Conservation (phyloP, 2,797 vertebrate genomes). For the Sternotherus odoratus region DNA sequence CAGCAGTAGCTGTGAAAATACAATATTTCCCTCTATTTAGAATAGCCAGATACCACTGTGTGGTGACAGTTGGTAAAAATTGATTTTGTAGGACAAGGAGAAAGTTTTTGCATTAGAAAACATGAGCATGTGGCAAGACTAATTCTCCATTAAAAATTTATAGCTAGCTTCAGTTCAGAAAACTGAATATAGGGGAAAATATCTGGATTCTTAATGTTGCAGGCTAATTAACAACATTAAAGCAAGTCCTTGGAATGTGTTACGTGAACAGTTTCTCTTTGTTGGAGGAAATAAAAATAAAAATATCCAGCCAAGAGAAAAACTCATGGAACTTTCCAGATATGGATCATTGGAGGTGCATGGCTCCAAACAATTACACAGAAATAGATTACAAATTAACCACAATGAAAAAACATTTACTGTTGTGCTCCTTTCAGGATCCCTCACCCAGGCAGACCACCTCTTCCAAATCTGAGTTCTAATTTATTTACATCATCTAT, state of each 20-base stretch:
- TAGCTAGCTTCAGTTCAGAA: constrained; percentile 57
- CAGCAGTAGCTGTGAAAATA: not conserved
- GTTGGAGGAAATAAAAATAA: too few relatives aligned
- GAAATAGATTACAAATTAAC: not conserved
- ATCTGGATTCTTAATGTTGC: not conserved
- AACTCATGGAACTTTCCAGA: not conserved
- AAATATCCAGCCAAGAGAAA: too few relatives aligned
- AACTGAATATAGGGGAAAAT: constrained; percentile 41
- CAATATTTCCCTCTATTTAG: not conserved
- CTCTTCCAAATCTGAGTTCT: not conserved
- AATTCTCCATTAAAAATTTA: constrained; percentile 56
- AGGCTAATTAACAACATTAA: not conserved
- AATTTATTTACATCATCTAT: not conserved
- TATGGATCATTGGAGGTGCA: not conserved
- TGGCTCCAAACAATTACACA: constrained; percentile 20
- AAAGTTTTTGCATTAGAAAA: not conserved
- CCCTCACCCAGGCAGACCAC: not conserved
- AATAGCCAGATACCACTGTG: not conserved
- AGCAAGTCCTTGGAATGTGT: not conserved
- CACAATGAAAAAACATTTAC: not conserved
- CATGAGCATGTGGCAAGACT: constrained; percentile 68
- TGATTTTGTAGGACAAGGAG: not conserved
- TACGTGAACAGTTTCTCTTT: not conserved
- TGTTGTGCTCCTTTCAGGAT: not conserved
- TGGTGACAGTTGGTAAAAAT: not conserved